A percentile compares a stretch with the other conserved stretches of the same genome.
phyloP scores from a whole-genome alignment of 1,140 invertebrate genomes.

The Drosophila kepulauana region DNA sequence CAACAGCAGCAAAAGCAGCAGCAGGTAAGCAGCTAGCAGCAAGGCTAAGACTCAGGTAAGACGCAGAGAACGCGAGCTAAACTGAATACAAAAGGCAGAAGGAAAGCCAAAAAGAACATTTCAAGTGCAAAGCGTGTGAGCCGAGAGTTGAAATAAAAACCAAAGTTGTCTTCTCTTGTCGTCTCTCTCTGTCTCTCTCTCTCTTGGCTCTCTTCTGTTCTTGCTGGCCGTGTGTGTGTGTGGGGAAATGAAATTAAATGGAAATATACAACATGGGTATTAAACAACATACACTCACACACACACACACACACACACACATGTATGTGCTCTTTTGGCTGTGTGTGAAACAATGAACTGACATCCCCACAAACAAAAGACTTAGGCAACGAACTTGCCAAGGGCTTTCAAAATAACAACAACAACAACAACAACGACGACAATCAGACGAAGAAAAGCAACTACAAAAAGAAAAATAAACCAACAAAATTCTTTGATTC shows the following conservation, averaged over 20 bases:
- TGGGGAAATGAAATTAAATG: constrained; percentile 59
- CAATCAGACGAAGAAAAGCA: too few species aligned
- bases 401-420: constrained; percentile 20
- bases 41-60: constrained; percentile 24
- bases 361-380: constrained; percentile 66
- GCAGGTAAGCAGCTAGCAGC: constrained; percentile 36
- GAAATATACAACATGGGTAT: constrained; percentile 51
- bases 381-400: constrained; percentile 77
- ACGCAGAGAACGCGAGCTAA: constrained; percentile 17
- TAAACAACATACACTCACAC: constrained; percentile 39
- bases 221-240: constrained; percentile 11
- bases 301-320: constrained; percentile 1
- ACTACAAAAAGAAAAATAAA: not conserved
- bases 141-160: constrained; percentile 69
- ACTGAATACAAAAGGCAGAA: constrained; percentile 35
- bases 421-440: constrained; percentile 1
- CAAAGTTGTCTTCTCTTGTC: constrained; percentile 47
- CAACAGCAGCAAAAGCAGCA: not conserved
- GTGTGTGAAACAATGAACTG: constrained; percentile 40
- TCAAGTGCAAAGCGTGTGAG: constrained; percentile 77
- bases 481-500: constrained; percentile 20
- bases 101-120: constrained; percentile 65
- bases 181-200: not conserved
- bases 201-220: constrained; percentile 6
- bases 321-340: not conserved